These are phyloP conservation scores for Achatina immaculata DNA, from an alignment of 1,140 invertebrate genomes.

Conservation along the genomic window DNA sequence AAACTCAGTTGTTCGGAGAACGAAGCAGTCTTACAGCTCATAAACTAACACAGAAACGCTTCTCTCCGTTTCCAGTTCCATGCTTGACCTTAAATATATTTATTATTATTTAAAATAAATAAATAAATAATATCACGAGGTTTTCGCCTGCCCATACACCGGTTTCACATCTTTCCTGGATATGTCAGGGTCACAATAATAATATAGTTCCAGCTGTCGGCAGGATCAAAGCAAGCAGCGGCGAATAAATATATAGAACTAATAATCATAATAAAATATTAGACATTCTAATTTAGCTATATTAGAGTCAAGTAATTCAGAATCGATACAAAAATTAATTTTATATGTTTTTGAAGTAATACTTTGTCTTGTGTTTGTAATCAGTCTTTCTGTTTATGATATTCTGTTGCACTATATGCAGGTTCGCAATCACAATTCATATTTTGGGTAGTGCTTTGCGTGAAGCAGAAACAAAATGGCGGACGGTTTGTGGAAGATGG, in stretches of 20 bases:
- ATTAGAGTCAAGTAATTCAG: no score
- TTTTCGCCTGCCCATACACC: background rate
- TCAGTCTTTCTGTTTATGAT: no score
- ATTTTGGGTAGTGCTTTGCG: background rate
- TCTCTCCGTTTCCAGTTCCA: no score
- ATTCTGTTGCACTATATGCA: background rate
- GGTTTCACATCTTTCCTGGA: background rate
- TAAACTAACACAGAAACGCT: no score
- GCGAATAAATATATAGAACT: background rate
- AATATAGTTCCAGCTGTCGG: background rate
- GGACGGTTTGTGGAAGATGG: background rate
- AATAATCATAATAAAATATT: slow-evolving; percentile 14
- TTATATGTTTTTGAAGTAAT: no score
- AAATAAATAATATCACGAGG: no score
- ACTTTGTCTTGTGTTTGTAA: no score
- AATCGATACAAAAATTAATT: no score
- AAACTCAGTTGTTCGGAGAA: no score
- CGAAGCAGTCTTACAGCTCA: no score
- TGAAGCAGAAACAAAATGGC: background rate
- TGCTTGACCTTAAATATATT: no score
- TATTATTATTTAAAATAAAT: no score
- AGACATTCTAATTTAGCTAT: background rate
- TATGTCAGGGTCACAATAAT: background rate
- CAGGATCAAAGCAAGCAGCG: background rate
- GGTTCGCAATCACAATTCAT: background rate